These are phyloP conservation scores for Epinephelus moara DNA, from an alignment of 2,113 vertebrate species.

Conservation along the genomic window DNA sequence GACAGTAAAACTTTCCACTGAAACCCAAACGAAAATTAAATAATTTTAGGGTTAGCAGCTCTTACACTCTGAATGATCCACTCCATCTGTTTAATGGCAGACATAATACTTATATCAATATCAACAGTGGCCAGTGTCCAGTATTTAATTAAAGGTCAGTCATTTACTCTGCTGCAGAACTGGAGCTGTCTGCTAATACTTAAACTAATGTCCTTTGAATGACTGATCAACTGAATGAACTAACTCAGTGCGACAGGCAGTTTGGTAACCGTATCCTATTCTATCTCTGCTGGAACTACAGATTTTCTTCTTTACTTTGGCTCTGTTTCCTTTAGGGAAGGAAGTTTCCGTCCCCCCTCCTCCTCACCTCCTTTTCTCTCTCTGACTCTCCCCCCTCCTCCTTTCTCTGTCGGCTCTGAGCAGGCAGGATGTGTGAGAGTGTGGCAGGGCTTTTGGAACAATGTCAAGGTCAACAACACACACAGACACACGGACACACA, in stretches of 20 bases:
- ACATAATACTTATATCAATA: not conserved
- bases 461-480: conserved; percentile 71
- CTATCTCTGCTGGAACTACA: conserved; percentile 33
- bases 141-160: conserved; percentile 5
- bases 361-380: conserved; percentile 39
- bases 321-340: conserved; percentile 64
- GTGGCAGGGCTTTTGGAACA: conserved; percentile 69
- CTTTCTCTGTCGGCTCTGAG: conserved; percentile 54
- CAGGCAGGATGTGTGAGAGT: conserved; percentile 75
- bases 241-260: not conserved
- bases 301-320: conserved; percentile 58
- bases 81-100: conserved; percentile 5
- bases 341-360: conserved; percentile 46
- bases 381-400: not conserved
- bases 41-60: conserved; percentile 1
- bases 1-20: conserved; percentile 29
- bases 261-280: conserved; percentile 16
- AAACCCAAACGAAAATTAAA: conserved; percentile 20
- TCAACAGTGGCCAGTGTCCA: not conserved
- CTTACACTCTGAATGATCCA: not conserved
- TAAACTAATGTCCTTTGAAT: conserved; percentile 10
- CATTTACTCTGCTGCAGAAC: not conserved
- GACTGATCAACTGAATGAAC: conserved; percentile 13
- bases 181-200: conserved; percentile 6
- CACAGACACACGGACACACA: not conserved